Percentiles rank a stretch among this genome's conserved stretches.
phyloP scores from a whole-genome alignment of 2,113 vertebrate genomes.

The Pygoscelis adeliae region DNA sequence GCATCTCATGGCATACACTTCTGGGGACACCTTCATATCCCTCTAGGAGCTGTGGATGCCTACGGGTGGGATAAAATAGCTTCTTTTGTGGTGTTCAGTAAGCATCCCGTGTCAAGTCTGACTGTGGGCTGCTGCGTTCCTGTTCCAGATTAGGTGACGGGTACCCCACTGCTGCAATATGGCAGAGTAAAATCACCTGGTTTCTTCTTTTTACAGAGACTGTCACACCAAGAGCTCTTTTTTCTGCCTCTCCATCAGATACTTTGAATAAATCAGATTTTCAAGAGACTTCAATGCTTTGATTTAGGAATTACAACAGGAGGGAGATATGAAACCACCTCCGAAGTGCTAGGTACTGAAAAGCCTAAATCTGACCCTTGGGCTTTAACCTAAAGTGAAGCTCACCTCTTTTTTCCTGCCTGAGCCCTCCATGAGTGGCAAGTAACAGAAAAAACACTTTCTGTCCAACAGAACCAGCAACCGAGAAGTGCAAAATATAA shows the following conservation, averaged over 20 bases:
- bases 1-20: neutral
- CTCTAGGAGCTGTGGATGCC: neutral
- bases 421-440: neutral
- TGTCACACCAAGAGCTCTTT: neutral
- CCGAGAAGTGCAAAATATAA: neutral
- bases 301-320: constrained; percentile 2
- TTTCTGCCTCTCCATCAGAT: neutral
- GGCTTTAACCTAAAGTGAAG: neutral
- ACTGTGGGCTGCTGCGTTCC: neutral
- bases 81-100: neutral
- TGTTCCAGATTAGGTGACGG: neutral
- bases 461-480: neutral
- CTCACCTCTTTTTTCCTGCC: neutral
- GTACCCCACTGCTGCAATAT: neutral
- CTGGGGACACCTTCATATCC: neutral
- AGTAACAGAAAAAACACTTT: neutral
- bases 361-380: neutral
- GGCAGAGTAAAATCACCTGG: neutral
- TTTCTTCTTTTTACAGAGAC: neutral
- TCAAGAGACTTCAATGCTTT: constrained; percentile 3
- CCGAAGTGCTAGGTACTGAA: neutral
- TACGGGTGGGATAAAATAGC: neutral
- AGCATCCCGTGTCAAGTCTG: neutral
- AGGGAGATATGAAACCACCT: neutral
- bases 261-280: constrained; percentile 28